Evolutionary conservation across 2,113 vertebrate genomes (phyloP).

Genomic region (Oreochromis niloticus): DNA sequence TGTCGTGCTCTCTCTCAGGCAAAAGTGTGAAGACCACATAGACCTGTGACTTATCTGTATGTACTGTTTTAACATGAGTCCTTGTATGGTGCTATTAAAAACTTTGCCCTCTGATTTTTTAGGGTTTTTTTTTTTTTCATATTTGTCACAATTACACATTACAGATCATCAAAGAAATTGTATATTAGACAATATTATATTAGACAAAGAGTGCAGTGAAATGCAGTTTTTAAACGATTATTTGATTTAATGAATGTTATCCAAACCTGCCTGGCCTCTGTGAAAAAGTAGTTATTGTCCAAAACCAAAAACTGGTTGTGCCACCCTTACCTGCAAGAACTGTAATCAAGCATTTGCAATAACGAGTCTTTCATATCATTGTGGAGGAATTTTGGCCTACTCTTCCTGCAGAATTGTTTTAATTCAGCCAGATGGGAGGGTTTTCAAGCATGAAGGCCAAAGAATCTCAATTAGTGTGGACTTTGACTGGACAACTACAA

Average conservation of each 20-base stretch:
- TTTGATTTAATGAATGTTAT: background rate
- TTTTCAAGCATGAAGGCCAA: no score
- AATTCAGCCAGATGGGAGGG: no score
- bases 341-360: no score
- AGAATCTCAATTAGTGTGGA: no score
- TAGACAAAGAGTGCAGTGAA: background rate
- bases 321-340: no score
- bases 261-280: no score
- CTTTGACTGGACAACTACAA: no score
- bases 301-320: no score
- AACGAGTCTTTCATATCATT: no score
- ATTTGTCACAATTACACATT: background rate
- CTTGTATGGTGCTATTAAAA: background rate
- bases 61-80: background rate
- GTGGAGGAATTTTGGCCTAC: no score
- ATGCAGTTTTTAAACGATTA: background rate
- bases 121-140: accelerated
- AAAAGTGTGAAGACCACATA: background rate
- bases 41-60: slow-evolving; percentile 25
- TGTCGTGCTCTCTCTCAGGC: background rate
- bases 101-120: background rate
- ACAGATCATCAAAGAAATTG: background rate
- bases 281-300: no score
- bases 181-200: background rate
- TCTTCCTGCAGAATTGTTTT: no score